Conservation (phyloP, 1,140 invertebrate genomes). For the Drosophila bipectinata region DNA sequence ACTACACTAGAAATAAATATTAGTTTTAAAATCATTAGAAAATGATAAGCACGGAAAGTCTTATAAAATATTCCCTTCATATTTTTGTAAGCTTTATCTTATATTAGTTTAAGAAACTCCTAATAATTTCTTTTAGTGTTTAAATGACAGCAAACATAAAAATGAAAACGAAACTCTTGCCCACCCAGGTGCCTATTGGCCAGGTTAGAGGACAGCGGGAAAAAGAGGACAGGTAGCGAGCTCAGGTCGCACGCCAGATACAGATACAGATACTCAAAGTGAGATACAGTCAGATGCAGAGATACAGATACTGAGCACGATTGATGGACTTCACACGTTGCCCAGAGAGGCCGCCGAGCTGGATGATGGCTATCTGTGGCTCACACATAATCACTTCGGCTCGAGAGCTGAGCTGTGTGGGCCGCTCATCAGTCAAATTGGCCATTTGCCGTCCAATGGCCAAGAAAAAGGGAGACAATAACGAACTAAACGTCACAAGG, state of each 20-base stretch:
- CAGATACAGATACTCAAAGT: slow-evolving; percentile 24
- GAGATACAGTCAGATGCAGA: slow-evolving; percentile 22
- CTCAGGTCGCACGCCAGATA: slow-evolving; percentile 61
- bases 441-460: slow-evolving; percentile 42
- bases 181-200: slow-evolving; percentile 61
- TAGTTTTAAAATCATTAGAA: no score
- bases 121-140: slow-evolving; percentile 7
- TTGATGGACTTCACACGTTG: slow-evolving; percentile 56
- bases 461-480: slow-evolving; percentile 50
- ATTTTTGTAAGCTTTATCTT: no score
- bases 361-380: slow-evolving; percentile 70
- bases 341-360: slow-evolving; percentile 1
- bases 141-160: slow-evolving; percentile 64
- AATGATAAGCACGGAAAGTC: no score
- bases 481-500: slow-evolving; percentile 49
- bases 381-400: slow-evolving; percentile 49
- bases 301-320: slow-evolving; percentile 54
- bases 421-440: slow-evolving; percentile 78
- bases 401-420: slow-evolving; percentile 63
- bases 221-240: slow-evolving; percentile 30
- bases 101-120: not conserved
- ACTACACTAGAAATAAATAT: slow-evolving; percentile 3
- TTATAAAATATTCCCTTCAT: no score
- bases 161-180: slow-evolving; percentile 73
- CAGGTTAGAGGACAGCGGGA: not conserved